These are phyloP conservation scores for Anarsia innoxiella DNA, from an alignment of 2,888 invertebrate genomes.

Conservation along the genomic window DNA sequence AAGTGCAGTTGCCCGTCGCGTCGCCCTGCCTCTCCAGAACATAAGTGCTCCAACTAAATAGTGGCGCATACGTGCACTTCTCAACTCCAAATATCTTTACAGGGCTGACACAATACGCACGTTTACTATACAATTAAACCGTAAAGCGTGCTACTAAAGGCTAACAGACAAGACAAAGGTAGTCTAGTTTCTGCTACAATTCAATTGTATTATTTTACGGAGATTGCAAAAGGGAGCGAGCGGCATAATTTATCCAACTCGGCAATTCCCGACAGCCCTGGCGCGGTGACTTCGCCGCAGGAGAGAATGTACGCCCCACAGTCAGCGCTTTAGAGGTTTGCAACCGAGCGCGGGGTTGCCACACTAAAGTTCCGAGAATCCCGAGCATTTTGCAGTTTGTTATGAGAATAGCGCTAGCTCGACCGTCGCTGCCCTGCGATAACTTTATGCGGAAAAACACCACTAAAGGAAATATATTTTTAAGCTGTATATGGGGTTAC, in stretches of 20 bases:
- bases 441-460: conserved; percentile 56
- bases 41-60: conserved; percentile 3
- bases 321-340: conserved; percentile 70
- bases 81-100: neutral
- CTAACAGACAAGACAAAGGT: conserved; percentile 49
- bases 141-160: neutral
- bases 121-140: neutral
- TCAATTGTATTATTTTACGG: conserved; percentile 66
- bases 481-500: conserved; percentile 1
- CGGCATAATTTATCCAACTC: conserved; percentile 64
- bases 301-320: conserved; percentile 58
- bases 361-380: conserved; percentile 65
- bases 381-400: conserved; percentile 67
- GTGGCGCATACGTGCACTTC: conserved; percentile 3
- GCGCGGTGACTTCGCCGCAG: conserved; percentile 50
- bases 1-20: neutral
- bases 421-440: conserved; percentile 38
- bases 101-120: conserved; percentile 5
- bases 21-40: neutral
- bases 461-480: conserved; percentile 27
- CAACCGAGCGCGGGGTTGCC: conserved; percentile 46
- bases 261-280: conserved; percentile 65
- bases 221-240: conserved; percentile 58
- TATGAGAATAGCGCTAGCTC: conserved; percentile 49
- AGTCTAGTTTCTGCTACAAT: conserved; percentile 50